Base-by-base conservation (phyloP, 2,888 invertebrate species). In the Leptinotarsa rubiginosa region DNA sequence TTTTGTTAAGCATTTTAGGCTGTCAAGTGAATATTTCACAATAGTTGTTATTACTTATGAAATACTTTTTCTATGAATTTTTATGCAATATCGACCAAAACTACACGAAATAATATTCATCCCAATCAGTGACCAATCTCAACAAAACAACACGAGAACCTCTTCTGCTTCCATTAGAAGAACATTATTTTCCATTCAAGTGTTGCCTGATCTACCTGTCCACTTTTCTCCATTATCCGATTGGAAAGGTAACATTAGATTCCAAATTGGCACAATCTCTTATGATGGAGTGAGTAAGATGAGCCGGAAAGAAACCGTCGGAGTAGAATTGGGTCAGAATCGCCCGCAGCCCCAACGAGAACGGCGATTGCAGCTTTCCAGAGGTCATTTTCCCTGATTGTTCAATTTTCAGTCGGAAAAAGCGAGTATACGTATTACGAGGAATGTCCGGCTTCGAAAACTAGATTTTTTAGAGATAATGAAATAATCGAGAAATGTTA, bases 321-420 rank as follows among this genome's bases (percentile, higher is more conserved):
- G 49, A 69, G 65, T 73, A 65, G 52, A 73, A 73, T 73, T 73
- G 73, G 73, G 73, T 73, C 73, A 73, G 64, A 41, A 47, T 64
- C 22, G 62, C 68, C 64, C 54, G 68, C 18, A 5, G 47, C 47
- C 59, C n/a, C 20, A n/a, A 49, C 41, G 54, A 47, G 49, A 20
- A 50, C 25, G 31, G 66, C 65, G 47, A 65, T 65, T 72, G 72
- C 41, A 72, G 72, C 67, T 20, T 31, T 62, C 25, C 62, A 15
- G 31, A 31, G 10, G 62, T 31, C 65, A 15, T 65, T 73, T 73
- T 52, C 41, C 18, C 62, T 67, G 73, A 73, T 73, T 73, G 73
- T 56, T 62, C 73, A 64, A 73, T 41, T 69, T 47, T 15, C 47
- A 41, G n/a, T 15, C 5, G n/a, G n/a, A 31, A 31, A 62, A 31